Percentiles rank a stretch among this genome's conserved stretches.
phyloP scores from a whole-genome alignment of 2,888 invertebrate genomes.

The Hemistola chrysoprasaria region DNA sequence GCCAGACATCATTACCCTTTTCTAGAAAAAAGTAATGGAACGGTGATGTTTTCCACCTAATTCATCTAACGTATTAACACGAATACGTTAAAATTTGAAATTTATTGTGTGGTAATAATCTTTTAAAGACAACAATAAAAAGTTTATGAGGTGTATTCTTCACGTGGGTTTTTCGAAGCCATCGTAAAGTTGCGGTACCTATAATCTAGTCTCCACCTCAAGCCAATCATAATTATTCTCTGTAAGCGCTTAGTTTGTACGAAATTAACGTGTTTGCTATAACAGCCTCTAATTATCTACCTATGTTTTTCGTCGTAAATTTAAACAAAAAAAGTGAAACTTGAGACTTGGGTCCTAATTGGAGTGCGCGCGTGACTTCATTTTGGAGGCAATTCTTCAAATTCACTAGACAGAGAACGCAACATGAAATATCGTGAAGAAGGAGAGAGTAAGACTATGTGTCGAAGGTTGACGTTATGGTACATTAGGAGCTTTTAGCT shows the following conservation, averaged over 20 bases:
- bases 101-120: slow-evolving; percentile 43
- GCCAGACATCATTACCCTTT: slow-evolving; percentile 29
- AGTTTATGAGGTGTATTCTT: slow-evolving; percentile 31
- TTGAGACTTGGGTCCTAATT: slow-evolving; percentile 49
- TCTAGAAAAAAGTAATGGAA: slow-evolving; percentile 40
- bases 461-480: slow-evolving; percentile 46
- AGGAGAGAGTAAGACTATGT: slow-evolving; percentile 39
- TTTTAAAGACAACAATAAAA: slow-evolving; percentile 40
- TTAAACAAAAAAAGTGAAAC: slow-evolving; percentile 34
- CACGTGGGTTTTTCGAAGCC: slow-evolving; percentile 18
- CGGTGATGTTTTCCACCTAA: slow-evolving; percentile 30
- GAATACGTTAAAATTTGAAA: slow-evolving; percentile 56
- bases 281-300: slow-evolving; percentile 22
- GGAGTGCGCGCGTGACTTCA: slow-evolving; percentile 61
- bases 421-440: slow-evolving; percentile 25
- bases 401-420: slow-evolving; percentile 44
- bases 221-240: slow-evolving; percentile 17
- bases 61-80: slow-evolving; percentile 51
- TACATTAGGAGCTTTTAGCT: slow-evolving; percentile 72
- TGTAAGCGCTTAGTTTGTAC: slow-evolving; percentile 12
- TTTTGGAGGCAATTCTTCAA: slow-evolving; percentile 51
- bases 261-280: slow-evolving; percentile 12
- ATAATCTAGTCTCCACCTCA: background rate
- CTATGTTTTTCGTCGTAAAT: slow-evolving; percentile 21
- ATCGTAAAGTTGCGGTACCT: slow-evolving; percentile 20